A percentile compares a stretch with the other conserved stretches of the same genome.
Evolutionary conservation across 2,888 invertebrate species (phyloP).

Genomic region (Diabrotica balteata): DNA sequence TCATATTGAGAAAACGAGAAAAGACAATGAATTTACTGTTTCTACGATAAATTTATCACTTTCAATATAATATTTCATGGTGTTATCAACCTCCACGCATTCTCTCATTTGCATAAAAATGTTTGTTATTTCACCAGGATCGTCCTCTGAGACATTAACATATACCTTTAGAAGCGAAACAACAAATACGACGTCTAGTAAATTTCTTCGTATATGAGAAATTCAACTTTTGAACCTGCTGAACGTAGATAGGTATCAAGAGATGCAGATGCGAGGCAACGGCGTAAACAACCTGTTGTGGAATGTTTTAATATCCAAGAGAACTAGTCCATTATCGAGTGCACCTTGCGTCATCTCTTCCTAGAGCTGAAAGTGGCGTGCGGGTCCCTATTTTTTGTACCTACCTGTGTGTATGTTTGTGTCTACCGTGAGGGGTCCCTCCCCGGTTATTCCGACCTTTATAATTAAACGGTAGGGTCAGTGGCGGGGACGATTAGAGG

Average conservation of each 20-base stretch:
- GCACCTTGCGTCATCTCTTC: not conserved
- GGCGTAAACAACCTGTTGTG: conserved; percentile 21
- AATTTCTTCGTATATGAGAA: not conserved
- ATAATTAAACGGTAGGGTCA: conserved; percentile 14
- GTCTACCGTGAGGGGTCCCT: not conserved
- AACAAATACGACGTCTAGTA: too few relatives aligned
- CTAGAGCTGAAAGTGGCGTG: conserved; percentile 10
- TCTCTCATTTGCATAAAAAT: too few relatives aligned
- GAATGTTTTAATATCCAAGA: conserved; percentile 17
- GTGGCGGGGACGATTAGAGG: not conserved
- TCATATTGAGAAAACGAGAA: too few relatives aligned
- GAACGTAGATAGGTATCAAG: not conserved
- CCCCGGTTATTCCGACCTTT: conserved; percentile 11
- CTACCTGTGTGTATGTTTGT: conserved; percentile 2
- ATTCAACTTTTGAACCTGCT: conserved; percentile 11
- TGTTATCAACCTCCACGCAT: too few relatives aligned
- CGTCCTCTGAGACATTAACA: too few relatives aligned
- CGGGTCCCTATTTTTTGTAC: conserved; percentile 13
- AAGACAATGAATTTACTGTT: too few relatives aligned
- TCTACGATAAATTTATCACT: too few relatives aligned
- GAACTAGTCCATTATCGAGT: conserved; percentile 14
- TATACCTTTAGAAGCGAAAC: too few relatives aligned
- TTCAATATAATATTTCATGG: too few relatives aligned
- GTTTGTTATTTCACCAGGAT: too few relatives aligned
- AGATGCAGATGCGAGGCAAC: conserved; percentile 9